Base-by-base conservation (phyloP, 1,140 invertebrate genomes). In the Fopius arisanus region DNA sequence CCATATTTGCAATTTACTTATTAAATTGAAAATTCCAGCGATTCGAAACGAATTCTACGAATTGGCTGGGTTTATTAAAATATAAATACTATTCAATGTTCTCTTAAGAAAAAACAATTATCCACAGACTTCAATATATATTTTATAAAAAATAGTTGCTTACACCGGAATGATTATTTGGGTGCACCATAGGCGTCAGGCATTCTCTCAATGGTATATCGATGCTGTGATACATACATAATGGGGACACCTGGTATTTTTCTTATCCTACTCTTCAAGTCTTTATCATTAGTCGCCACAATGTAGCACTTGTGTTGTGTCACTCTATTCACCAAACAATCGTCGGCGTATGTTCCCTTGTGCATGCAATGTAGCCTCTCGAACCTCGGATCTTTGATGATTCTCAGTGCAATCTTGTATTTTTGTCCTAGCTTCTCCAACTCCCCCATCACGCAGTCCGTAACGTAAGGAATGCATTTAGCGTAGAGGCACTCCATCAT, bases 401-500 rank as follows among this genome's bases (percentile, higher is more conserved):
- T 98, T 83, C 94, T 95, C 76, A 99, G 89, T 4, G 98, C 98
- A 65, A 99, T 92, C 85, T 96, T 94, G 85, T 98, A 99, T 84
- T 97, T 98, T 73, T 92, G 91, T 7, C 98, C 98, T 51, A 99
- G 89, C 88, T 99, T 99, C 85, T 99, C 98, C 78, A 99, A 90
- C 89, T 99, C 98, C n/a, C 92, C 98, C 79, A 99, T 89, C 0
- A 99, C 98, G 91, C 98, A 99, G 81, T 99, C 98, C 0, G 98
- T 98, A 74, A 99, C 93, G 80, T 99, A 99, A 0, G 98, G 97
- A 82, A 97, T 97, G 86, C 98, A 98, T 89, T 99, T 99, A 10
- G 98, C 98, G 89, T 98, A 99, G 0, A 99, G 88, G 87, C 98
- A 99, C 80, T 99, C 96, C 97, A 99, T 99, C 96, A 99, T 98